Conservation (phyloP, 2,113 vertebrate genomes). For the Brachionichthys hirsutus region DNA sequence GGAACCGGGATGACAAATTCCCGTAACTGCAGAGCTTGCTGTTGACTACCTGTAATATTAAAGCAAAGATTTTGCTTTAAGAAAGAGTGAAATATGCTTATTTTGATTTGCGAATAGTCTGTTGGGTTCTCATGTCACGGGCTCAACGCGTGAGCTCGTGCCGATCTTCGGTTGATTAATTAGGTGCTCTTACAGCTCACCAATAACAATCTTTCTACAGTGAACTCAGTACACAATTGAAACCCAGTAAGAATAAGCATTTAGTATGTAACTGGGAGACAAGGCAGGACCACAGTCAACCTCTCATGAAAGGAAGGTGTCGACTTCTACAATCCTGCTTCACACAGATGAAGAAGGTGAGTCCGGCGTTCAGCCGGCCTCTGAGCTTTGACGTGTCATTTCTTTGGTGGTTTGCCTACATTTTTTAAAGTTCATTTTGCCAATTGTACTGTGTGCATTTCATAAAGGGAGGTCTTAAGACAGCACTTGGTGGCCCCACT, state of each 20-base stretch:
- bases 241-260: neutral
- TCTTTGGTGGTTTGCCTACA: too few relatives aligned
- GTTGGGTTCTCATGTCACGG: neutral
- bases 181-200: too few relatives aligned
- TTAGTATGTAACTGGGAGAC: slow-evolving; percentile 1
- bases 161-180: too few relatives aligned
- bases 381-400: too few relatives aligned
- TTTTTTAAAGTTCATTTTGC: too few relatives aligned
- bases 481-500: slow-evolving; percentile 26
- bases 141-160: too few relatives aligned
- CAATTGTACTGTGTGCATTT: too few relatives aligned
- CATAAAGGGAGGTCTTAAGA: too few relatives aligned
- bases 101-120: neutral
- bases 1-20: slow-evolving; percentile 16
- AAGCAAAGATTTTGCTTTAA: neutral
- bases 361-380: too few relatives aligned
- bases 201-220: neutral
- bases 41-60: neutral
- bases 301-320: slow-evolving; percentile 19
- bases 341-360: too few relatives aligned
- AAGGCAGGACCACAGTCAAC: slow-evolving; percentile 15
- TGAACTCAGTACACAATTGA: slow-evolving; percentile 5
- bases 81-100: neutral
- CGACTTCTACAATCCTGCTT: too few relatives aligned
- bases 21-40: neutral